Evolutionary conservation across 2,888 invertebrate species (phyloP).

Genomic region (Eutolmus rufibarbis): DNA sequence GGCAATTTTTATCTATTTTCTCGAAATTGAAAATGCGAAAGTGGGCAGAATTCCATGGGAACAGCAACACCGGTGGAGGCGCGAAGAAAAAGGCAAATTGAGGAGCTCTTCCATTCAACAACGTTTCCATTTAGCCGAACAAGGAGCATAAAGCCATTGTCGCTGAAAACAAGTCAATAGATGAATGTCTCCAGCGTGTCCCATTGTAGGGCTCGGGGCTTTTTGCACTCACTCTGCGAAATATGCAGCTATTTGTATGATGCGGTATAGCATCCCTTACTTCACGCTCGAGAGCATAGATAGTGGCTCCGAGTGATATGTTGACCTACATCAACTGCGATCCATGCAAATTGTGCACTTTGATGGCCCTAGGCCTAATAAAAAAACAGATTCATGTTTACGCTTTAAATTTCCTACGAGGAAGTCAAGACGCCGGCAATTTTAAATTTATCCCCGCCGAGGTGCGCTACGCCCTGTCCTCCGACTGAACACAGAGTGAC

Average conservation of each 20-base stretch:
- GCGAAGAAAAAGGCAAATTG: constrained; percentile 3
- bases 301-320: constrained; percentile 21
- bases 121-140: constrained; percentile 16
- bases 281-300: neutral
- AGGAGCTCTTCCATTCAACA: constrained; percentile 18
- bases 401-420: constrained; percentile 7
- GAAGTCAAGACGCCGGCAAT: constrained; percentile 1
- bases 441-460: neutral
- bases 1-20: neutral
- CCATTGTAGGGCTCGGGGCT: neutral
- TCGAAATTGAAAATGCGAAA: neutral
- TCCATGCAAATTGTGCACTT: constrained; percentile 26
- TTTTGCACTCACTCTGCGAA: neutral
- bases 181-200: constrained; percentile 24
- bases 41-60: neutral
- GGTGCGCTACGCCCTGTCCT: neutral
- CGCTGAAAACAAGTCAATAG: constrained; percentile 33
- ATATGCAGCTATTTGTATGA: neutral
- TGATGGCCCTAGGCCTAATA: neutral
- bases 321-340: constrained; percentile 29
- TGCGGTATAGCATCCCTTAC: neutral
- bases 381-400: neutral
- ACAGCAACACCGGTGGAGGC: neutral
- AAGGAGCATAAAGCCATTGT: constrained; percentile 16
- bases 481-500: neutral